A percentile compares a stretch with the other conserved stretches of the same genome.
Evolutionary conservation across 2,888 invertebrate genomes (phyloP).

Genomic region (Dynastes tityus): DNA sequence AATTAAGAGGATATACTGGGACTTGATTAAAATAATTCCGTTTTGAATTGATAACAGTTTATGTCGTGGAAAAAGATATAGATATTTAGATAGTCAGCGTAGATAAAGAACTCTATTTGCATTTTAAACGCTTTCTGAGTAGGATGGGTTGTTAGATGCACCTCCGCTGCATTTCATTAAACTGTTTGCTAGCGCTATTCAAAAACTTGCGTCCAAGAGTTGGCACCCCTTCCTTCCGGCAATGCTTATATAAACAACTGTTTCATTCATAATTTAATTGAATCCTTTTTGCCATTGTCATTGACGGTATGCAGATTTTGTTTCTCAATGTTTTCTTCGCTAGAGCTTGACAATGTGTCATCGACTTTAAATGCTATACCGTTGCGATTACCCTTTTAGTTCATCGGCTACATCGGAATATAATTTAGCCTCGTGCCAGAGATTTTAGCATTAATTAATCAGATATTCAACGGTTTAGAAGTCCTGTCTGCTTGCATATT

Average conservation of each 20-base stretch:
- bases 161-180: slow-evolving; percentile 52
- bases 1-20: slow-evolving; percentile 40
- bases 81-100: slow-evolving; percentile 56
- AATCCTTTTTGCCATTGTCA: slow-evolving; percentile 49
- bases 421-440: neutral
- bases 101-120: slow-evolving; percentile 56
- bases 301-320: slow-evolving; percentile 11
- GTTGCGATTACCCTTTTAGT: too few relatives aligned
- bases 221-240: slow-evolving; percentile 36
- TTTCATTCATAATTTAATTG: slow-evolving; percentile 56
- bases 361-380: neutral
- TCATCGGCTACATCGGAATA: too few relatives aligned
- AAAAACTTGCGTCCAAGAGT: slow-evolving; percentile 46
- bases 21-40: slow-evolving; percentile 48
- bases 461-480: neutral
- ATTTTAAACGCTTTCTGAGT: slow-evolving; percentile 56
- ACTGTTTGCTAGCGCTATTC: slow-evolving; percentile 48
- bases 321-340: neutral
- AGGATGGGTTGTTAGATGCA: slow-evolving; percentile 50
- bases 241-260: slow-evolving; percentile 53
- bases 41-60: slow-evolving; percentile 52
- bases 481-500: slow-evolving; percentile 21
- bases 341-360: neutral
- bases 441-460: slow-evolving; percentile 24
- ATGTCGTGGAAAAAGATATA: slow-evolving; percentile 52